Conservation (phyloP, 2,113 vertebrate genomes). For the Coregonus clupeaformis region DNA sequence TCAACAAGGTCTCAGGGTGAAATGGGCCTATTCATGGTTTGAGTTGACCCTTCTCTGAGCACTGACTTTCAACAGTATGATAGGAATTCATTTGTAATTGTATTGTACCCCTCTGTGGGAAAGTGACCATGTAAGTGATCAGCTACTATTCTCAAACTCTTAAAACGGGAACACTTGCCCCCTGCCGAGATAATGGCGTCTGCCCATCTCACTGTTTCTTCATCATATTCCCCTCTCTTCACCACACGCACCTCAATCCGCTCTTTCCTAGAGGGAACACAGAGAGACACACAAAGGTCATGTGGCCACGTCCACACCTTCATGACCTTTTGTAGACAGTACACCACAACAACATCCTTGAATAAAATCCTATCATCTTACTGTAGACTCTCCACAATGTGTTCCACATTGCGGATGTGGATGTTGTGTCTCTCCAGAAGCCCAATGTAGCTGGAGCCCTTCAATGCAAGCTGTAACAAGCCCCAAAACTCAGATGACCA, state of each 20-base stretch:
- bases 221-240: slow-evolving; percentile 89
- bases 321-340: background rate
- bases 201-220: slow-evolving; percentile 91
- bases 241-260: slow-evolving; percentile 88
- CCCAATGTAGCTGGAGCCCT: slow-evolving; percentile 94
- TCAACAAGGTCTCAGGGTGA: background rate
- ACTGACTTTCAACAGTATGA: background rate
- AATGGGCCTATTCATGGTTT: no score
- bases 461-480: slow-evolving; percentile 86
- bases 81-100: background rate
- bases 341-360: background rate
- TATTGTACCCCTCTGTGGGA: background rate
- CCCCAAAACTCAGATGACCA: background rate
- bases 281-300: background rate
- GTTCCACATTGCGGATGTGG: slow-evolving; percentile 91
- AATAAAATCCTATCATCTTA: slow-evolving; percentile 63
- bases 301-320: no score
- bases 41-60: no score
- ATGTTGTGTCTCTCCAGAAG: slow-evolving; percentile 92
- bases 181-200: slow-evolving; percentile 94
- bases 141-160: background rate
- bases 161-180: slow-evolving; percentile 69
- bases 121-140: background rate
- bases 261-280: slow-evolving; percentile 75
- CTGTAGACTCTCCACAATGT: slow-evolving; percentile 86